Evolutionary conservation across 2,888 invertebrate genomes (phyloP), one percentile per base, ranked within the genome.

Genomic region (Smittia sp.): DNA sequence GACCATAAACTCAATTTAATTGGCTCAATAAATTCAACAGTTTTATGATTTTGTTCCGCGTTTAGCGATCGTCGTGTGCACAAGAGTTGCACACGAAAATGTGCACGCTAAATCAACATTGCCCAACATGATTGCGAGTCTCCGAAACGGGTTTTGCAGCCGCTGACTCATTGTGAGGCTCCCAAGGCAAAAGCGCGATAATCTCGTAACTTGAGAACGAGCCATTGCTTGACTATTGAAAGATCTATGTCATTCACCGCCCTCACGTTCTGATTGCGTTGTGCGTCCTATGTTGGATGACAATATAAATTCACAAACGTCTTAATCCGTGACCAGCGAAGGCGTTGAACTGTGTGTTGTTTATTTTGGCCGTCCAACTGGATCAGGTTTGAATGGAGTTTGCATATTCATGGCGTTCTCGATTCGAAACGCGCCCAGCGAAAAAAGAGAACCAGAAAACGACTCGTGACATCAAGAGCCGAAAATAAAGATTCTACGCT

Each of bases 1-100:
- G 22, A 58, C 58, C 58, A 22, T 58, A 58, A 58, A 58, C 18
- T 58, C 58, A 58, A 22, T 58, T 58, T 58, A 58, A 58, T 58
- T 58, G 58, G 58, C 58, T 18, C 58, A 58, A 58, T 58, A 58
- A 58, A 58, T 58, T 13, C 9, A 58, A 7, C 7, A 6, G 18
- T 58, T 58, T 22, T 58, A 58, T 58, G 58, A 58, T 58, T 58
- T 58, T 15, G 15, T 58, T 58, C 58, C 58, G 58, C 58, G 22
- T 58, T 46, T n/a, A 22, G 22, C 46, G 58, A 22, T 58, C 58
- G 58, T 58, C 22, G 58, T 58, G 58, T 58, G 18, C 58, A 58
- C n/a, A n/a, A n/a, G n/a, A n/a, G 18, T 22, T 58, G 58, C 22
- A 18, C 20, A 22, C 58, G 22, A 58, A 46, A 32, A 32, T 46